Base-by-base conservation (phyloP, 2,888 invertebrate genomes). In the Fabriciana adippe region DNA sequence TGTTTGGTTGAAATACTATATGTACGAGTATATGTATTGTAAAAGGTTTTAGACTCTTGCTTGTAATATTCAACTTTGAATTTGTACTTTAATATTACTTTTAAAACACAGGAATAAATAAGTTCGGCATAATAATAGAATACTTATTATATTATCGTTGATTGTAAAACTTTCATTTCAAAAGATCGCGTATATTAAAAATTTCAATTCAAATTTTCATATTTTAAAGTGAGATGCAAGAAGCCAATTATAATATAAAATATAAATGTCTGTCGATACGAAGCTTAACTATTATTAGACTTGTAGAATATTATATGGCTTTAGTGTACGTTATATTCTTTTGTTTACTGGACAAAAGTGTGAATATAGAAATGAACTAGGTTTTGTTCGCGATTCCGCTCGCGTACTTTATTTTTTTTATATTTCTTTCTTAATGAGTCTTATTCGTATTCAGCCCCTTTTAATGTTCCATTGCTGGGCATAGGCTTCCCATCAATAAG, bases 111-210 rank as follows among this genome's bases (percentile, higher is more conserved):
- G 11, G 35, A 11, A 2, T 41, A 41, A 11, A 2, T 41, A 41
- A 41, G 35, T 26, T 26, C 26, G 26, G 26, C 4, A 35, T 35
- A 35, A 35, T 8, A 3, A 41, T 41, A 41, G 35, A 41, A 41
- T 26, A 41, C 35, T 41, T 41, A 41, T 41, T 41, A 11, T 11
- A 11, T 41, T 8, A 1, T 11, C 35, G 47, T 59, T 47, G 48
- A 59, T 59, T 59, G 47, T 48, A 26, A 59, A 59, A 48, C 41
- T 59, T 48, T 59, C n/a, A 48, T 48, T 41, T 59, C 31, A 48
- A 14, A 26, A 13, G 48, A 47, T 48, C n/a, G 6, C 26, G 26
- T 48, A 26, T 48, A 48, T 48, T 31, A 48, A 48, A 48, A 26
- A 26, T 31, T 59, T 59, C 31, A 59, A 59, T 59, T 48, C 1